Conservation (phyloP, 2,113 vertebrate species). For the Gymnogyps californianus region DNA sequence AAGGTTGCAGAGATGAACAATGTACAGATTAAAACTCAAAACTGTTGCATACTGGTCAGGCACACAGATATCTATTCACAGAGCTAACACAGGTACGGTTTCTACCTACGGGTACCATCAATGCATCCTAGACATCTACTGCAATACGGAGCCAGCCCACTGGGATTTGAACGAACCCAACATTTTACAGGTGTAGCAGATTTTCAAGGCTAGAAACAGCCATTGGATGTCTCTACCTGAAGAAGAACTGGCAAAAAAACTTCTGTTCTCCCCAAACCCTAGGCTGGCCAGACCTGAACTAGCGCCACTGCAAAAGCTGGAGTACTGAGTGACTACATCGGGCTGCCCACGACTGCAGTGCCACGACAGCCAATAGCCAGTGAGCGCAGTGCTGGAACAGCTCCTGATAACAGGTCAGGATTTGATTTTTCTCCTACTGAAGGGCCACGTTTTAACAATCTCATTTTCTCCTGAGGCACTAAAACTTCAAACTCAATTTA, state of each 20-base stretch:
- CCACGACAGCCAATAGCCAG: not conserved
- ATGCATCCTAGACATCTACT: not conserved
- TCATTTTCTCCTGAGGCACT: not conserved
- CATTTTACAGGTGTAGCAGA: not conserved
- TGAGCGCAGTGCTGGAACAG: not conserved
- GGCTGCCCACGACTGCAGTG: not conserved
- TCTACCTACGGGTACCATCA: not conserved
- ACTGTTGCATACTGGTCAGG: not conserved
- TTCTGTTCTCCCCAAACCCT: not conserved
- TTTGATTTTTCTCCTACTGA: not conserved
- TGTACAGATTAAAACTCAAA: fast-evolving
- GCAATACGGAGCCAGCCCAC: not conserved
- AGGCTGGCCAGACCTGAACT: not conserved
- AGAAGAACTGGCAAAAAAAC: not conserved
- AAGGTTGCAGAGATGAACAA: not conserved
- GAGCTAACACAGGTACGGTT: not conserved
- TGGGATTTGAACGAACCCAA: not conserved
- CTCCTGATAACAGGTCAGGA: not conserved
- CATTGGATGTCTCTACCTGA: not conserved
- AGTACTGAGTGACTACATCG: fast-evolving
- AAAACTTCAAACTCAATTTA: not conserved
- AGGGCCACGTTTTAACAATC: not conserved
- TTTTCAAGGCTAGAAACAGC: not conserved
- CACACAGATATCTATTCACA: not conserved
- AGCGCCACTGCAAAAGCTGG: not conserved